Evolutionary conservation across 2,113 vertebrate species (phyloP).

Genomic region (Isichthys henryi): DNA sequence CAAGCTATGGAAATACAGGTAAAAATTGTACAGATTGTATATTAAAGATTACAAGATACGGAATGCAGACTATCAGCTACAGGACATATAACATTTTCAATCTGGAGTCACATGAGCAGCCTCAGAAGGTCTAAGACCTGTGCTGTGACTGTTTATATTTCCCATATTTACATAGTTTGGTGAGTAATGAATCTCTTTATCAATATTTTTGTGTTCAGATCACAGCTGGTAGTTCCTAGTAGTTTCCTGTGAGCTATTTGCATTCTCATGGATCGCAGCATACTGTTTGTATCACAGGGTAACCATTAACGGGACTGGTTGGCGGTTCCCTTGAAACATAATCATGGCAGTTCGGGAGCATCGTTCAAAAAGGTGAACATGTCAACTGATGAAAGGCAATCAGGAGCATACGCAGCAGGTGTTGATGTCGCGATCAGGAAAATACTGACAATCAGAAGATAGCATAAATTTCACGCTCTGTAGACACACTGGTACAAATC

Average conservation of each 20-base stretch:
- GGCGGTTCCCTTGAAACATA: not conserved
- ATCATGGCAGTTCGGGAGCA: not conserved
- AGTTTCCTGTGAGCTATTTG: not conserved
- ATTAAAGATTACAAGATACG: not conserved
- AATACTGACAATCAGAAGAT: not conserved
- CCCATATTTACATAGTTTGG: not conserved
- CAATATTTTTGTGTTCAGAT: not conserved
- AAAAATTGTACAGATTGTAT: not conserved
- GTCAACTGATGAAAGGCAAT: not conserved
- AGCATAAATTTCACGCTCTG: not conserved
- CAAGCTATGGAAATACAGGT: not conserved
- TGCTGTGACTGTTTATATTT: not conserved
- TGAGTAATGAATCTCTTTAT: not conserved
- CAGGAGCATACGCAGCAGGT: not conserved
- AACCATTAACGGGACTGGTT: not conserved
- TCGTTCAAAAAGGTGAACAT: not conserved
- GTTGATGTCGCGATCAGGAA: not conserved
- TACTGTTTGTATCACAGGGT: not conserved
- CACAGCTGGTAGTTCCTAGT: not conserved
- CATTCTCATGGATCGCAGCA: not conserved
- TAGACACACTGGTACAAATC: not conserved
- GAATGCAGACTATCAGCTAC: not conserved
- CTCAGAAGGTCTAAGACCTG: not conserved
- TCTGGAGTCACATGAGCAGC: not conserved
- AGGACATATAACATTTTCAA: not conserved